A percentile compares a stretch with the other conserved stretches of the same genome.
These are phyloP conservation scores for Drymodes brunneopygia DNA, from an alignment of 2,113 vertebrate species.

Conservation along the genomic window DNA sequence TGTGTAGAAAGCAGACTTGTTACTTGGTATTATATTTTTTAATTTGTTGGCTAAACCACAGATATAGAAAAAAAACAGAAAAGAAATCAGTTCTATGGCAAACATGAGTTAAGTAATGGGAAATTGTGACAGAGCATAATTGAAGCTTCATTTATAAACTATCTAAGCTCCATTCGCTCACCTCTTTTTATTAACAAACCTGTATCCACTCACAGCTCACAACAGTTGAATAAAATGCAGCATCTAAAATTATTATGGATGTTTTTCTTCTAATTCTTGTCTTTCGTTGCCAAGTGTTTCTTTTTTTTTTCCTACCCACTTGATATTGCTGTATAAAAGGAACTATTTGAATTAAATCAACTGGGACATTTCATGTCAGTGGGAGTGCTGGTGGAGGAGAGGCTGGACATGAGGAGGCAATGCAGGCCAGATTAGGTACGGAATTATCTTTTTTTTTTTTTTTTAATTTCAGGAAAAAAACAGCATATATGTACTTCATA, in stretches of 20 bases:
- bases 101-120: background rate
- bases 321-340: background rate
- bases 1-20: background rate
- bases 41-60: background rate
- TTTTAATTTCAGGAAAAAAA: accelerated
- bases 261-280: background rate
- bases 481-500: background rate
- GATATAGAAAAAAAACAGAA: background rate
- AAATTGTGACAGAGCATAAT: background rate
- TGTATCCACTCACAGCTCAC: background rate
- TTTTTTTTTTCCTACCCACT: background rate
- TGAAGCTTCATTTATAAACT: background rate
- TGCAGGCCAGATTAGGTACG: background rate
- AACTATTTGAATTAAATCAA: background rate
- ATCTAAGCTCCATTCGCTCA: background rate
- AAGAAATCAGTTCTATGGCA: background rate
- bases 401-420: background rate
- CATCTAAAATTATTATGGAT: background rate
- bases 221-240: background rate
- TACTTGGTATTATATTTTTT: background rate
- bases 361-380: background rate
- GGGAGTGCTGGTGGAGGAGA: background rate
- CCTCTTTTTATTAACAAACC: background rate
- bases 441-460: background rate
- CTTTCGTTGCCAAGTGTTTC: background rate